Evolutionary conservation across 1,140 invertebrate genomes (phyloP), one percentile per base, ranked within the genome.

Genomic region (Episyrphus balteatus): DNA sequence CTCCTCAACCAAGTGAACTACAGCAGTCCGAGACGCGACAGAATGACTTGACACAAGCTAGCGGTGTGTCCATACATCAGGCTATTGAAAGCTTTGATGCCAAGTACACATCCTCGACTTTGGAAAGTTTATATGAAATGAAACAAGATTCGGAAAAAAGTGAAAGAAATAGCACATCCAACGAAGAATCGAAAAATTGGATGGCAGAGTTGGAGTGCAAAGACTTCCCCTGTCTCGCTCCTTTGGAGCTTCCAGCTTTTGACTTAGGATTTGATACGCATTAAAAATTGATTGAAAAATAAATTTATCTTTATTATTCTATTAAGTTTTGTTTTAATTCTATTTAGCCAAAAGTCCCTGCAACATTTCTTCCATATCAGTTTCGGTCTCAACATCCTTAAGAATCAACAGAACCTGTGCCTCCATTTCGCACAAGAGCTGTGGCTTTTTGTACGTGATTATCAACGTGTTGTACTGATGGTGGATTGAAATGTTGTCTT

Each of bases 401-500:
- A 81, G 54, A 54, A 76, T 61, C 32, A 74, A 51, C 13, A 77
- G 55, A 13, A 81, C 55, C 40, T 75, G 72, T 36, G 79, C 81
- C 51, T 88, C 85, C 68, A 86, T 70, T 19, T 84, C 74, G 14
- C 84, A 49, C 1, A 87, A 64, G 53, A 76, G 71, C 42, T 72
- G 70, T 8, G 84, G 84, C 59, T 88, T 88, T 53, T 81, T 80
- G 57, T 86, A 87, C 75, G 76, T 78, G 54, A 88, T 82, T 51
- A 87, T 83, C n/a, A 88, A 66, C 6, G 84, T 86, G 55, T 84
- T 84, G 54, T 77, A 83, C 54, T 83, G 79, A 70, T 87, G 83
- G 30, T 68, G 71, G 49, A 78, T 78, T 14, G 75, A 70, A 47
- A 88, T 73, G 55, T 77, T 75, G 5, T 73, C 69, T 59, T 86